Evolutionary conservation across 2,888 invertebrate species (phyloP).

Genomic region (Anorthoa munda): DNA sequence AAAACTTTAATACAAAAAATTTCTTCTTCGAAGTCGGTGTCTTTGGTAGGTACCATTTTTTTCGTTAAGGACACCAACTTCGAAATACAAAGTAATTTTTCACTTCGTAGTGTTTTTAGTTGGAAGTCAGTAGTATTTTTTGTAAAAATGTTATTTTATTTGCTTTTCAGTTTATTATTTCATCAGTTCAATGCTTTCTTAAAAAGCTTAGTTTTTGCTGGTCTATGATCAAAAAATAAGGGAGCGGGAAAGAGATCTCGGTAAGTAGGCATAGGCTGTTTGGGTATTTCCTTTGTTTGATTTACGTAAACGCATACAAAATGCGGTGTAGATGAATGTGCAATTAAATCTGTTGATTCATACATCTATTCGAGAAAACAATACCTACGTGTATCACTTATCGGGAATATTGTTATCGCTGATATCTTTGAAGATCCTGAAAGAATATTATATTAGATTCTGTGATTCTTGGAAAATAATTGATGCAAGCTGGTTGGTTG

Average conservation of each 20-base stretch:
- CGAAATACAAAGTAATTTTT: too few relatives aligned
- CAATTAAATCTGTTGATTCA: conserved; percentile 22
- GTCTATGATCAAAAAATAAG: neutral
- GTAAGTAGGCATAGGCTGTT: neutral
- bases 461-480: conserved; percentile 26
- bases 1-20: too few relatives aligned
- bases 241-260: neutral
- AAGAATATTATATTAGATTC: conserved; percentile 6
- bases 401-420: conserved; percentile 7
- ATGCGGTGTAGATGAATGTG: neutral
- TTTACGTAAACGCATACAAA: conserved; percentile 8
- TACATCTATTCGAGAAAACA: conserved; percentile 11
- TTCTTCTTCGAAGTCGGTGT: too few relatives aligned
- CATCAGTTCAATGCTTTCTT: too few relatives aligned
- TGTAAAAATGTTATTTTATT: too few relatives aligned
- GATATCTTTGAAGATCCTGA: conserved; percentile 13
- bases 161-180: too few relatives aligned
- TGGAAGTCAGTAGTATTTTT: too few relatives aligned
- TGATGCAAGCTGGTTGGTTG: neutral
- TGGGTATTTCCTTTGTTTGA: neutral
- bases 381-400: neutral
- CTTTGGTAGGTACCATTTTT: too few relatives aligned
- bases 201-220: neutral
- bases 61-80: too few relatives aligned
- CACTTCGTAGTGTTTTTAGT: too few relatives aligned